phyloP scores from a whole-genome alignment of 2,797 vertebrate species.

The Pangasius macronema region DNA sequence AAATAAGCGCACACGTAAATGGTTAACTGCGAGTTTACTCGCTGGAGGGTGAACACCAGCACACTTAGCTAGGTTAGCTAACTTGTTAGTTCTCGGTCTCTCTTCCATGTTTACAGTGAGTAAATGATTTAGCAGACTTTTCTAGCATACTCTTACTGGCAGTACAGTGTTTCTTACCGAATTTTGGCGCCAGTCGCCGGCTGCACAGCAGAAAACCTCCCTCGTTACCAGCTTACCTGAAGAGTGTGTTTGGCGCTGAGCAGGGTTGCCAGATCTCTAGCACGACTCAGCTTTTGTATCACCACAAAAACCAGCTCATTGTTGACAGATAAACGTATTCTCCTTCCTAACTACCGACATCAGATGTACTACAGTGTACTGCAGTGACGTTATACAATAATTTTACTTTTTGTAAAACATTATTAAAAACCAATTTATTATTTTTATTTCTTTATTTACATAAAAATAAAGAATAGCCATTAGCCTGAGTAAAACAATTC shows the following conservation, averaged over 20 bases:
- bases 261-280: slow-evolving; percentile 8
- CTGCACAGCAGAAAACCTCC: neutral
- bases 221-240: neutral
- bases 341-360: neutral
- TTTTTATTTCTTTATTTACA: no score
- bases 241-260: no score
- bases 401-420: neutral
- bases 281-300: neutral
- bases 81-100: neutral
- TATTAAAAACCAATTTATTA: neutral
- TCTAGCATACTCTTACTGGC: no score
- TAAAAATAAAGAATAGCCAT: neutral
- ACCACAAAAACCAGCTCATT: neutral
- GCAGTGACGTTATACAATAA: neutral
- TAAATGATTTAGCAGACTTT: neutral
- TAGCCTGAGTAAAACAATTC: neutral
- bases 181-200: neutral
- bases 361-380: neutral
- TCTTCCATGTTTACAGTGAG: neutral
- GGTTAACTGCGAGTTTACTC: neutral
- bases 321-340: neutral
- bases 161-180: neutral
- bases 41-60: neutral
- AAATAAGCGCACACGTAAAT: neutral
- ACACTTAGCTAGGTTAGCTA: neutral